These are phyloP conservation scores for Amiota mariae DNA, from an alignment of 2,888 invertebrate species.

Conservation along the genomic window DNA sequence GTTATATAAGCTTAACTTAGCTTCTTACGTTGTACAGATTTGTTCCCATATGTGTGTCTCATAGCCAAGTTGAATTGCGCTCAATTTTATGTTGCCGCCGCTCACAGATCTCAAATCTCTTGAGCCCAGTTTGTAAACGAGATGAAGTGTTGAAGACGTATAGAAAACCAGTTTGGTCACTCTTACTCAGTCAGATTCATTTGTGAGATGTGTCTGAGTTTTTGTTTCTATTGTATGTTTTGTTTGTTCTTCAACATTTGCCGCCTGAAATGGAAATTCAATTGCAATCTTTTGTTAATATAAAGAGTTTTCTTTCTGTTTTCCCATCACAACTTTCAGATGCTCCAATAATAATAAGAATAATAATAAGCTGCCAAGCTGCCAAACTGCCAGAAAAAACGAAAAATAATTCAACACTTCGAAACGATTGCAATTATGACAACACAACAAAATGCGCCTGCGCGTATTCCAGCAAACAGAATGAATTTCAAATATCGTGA, in stretches of 20 bases:
- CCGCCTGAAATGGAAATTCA: constrained; percentile 34
- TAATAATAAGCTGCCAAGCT: too few species aligned
- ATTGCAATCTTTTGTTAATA: not conserved
- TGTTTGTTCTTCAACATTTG: constrained; percentile 30
- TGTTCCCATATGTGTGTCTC: not conserved
- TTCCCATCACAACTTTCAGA: not conserved
- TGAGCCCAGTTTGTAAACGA: not conserved
- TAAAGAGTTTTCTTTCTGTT: not conserved
- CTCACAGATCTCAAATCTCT: not conserved
- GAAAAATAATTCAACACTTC: constrained; percentile 4
- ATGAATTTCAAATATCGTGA: constrained; percentile 71
- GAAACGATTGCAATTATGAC: constrained; percentile 9
- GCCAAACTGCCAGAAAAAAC: constrained; percentile 14
- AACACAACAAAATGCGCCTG: constrained; percentile 7
- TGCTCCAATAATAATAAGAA: constrained; percentile 5
- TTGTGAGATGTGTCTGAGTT: constrained; percentile 32
- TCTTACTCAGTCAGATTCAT: constrained; percentile 56
- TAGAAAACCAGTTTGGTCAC: constrained; percentile 64
- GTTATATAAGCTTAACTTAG: constrained; percentile 23
- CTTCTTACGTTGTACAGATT: not conserved
- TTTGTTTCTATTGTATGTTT: not conserved
- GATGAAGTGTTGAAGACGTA: not conserved
- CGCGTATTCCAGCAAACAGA: constrained; percentile 45
- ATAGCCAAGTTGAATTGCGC: too few species aligned
- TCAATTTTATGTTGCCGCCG: not conserved